Evolutionary conservation across 2,113 vertebrate species (phyloP), one percentile per base, ranked within the genome.

Genomic region (Cavia aperea): DNA sequence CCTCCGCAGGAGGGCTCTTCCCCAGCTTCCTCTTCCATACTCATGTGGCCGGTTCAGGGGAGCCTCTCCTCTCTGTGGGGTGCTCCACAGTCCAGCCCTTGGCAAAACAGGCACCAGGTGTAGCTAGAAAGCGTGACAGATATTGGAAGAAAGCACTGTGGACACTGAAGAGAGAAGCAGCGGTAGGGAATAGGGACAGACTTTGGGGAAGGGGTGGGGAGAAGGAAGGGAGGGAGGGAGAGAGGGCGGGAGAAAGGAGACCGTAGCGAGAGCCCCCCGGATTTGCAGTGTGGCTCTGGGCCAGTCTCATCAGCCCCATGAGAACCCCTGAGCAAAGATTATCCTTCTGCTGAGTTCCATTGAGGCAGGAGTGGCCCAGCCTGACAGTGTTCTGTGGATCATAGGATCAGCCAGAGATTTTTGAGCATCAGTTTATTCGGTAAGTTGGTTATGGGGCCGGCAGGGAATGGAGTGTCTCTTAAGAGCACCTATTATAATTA

Each of bases 21-120:
- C 7, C 33, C 21, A 13, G 14, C 54, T 46, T 54, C 46, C 33
- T 26, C 39, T 60, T 19, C 31, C 29, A 10, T 31, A 14, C 43
- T 15, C 43, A 7, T 75, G 73, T 49, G 43, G 66, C 68, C 39
- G 18, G 68, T 5, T 21, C 18, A 39, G 13, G 18, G 2, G 54
- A 75, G 31, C 58, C 24, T 73, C 21, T 4, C 5, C 26, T 39
- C 58, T 19, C 46, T 26, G 21, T 3, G 7, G 43, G 39, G 7
- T 0, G 12, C 43, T n/a, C 54, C 1, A 3, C 23, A 62, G 26
- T 9, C 19, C 24, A 11, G 14, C 6, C 70, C 26, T 33, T 18
- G 3, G 8, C 3, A 21, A 46, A 46, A 72, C 26, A 70, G n/a
- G 43, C 9, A 23, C 2, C 10, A 81, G 81, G 15, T 39, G 16